These are phyloP conservation scores for Sarcophaga variegata DNA, from an alignment of 2,888 invertebrate genomes.

Conservation along the genomic window DNA sequence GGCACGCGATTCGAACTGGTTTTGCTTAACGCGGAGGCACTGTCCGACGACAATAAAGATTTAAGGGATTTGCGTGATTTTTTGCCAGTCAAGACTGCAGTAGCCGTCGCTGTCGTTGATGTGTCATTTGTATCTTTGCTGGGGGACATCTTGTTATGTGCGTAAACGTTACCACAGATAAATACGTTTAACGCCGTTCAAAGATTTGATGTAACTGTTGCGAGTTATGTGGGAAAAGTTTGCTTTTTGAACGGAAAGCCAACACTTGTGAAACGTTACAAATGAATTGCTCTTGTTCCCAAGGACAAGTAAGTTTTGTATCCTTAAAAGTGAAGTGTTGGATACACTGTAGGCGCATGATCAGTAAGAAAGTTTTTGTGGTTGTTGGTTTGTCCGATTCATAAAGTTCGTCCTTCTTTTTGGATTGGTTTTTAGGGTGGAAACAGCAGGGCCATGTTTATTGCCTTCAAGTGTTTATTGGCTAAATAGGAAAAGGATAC, in stretches of 20 bases:
- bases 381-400: not conserved
- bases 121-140: not conserved
- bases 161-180: too few species aligned
- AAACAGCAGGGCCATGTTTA: too few species aligned
- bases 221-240: not conserved
- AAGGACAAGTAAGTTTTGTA: conserved; percentile 1
- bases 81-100: conserved; percentile 28
- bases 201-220: conserved; percentile 40
- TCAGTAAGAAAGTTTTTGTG: not conserved
- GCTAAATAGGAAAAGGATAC: too few species aligned
- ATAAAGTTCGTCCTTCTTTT: not conserved
- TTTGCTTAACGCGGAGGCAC: not conserved
- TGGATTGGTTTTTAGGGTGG: not conserved
- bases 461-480: too few species aligned
- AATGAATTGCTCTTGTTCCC: not conserved
- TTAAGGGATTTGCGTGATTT: conserved; percentile 62
- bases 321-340: conserved; percentile 2
- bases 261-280: conserved; percentile 57
- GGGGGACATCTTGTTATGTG: not conserved
- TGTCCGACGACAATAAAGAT: conserved; percentile 22
- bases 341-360: conserved; percentile 52
- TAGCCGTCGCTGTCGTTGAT: not conserved
- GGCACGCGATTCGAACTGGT: conserved; percentile 85
- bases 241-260: conserved; percentile 42
- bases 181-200: conserved; percentile 32